Percentiles rank a stretch among this genome's conserved stretches.
These are phyloP conservation scores for Phoenicopterus ruber DNA, from an alignment of 2,113 vertebrate genomes.

Conservation along the genomic window DNA sequence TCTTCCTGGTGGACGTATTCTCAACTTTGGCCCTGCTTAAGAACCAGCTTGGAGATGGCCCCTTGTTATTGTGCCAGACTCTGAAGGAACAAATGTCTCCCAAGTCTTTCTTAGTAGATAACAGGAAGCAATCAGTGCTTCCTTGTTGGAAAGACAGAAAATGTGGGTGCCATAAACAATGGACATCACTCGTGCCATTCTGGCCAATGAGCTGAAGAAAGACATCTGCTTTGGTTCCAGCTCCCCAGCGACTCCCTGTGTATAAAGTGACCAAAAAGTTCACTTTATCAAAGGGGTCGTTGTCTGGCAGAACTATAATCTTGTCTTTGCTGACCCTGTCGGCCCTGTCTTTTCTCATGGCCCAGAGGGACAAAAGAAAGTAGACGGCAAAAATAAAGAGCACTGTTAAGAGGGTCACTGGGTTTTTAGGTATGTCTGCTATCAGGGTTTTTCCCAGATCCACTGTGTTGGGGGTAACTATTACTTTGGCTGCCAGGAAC, in stretches of 20 bases:
- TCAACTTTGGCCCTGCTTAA: constrained; percentile 74
- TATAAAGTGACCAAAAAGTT: constrained; percentile 72
- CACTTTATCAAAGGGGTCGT: constrained; percentile 60
- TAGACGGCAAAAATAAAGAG: constrained; percentile 30
- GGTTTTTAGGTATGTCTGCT: constrained; percentile 34
- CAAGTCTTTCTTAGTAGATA: constrained; percentile 52
- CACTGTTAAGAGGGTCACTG: constrained; percentile 49
- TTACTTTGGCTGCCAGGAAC: constrained; percentile 63
- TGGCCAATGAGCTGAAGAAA: constrained; percentile 65
- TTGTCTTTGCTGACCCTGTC: constrained; percentile 36
- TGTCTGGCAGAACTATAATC: constrained; percentile 64
- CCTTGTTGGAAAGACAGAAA: constrained; percentile 42
- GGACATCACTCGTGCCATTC: not conserved
- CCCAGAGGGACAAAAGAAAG: constrained; percentile 54
- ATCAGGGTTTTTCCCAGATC: constrained; percentile 30
- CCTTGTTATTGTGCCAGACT: constrained; percentile 66
- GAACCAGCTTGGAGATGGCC: constrained; percentile 64
- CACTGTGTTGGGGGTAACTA: constrained; percentile 51
- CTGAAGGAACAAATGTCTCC: constrained; percentile 66
- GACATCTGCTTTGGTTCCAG: constrained; percentile 64
- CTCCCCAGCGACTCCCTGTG: constrained; percentile 66
- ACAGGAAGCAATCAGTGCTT: constrained; percentile 62
- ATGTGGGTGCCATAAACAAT: constrained; percentile 56
- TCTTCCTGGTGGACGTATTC: constrained; percentile 21
- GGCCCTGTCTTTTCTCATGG: constrained; percentile 48